These are phyloP conservation scores for Drosophila rellima DNA, from an alignment of 2,888 invertebrate species.

Conservation along the genomic window DNA sequence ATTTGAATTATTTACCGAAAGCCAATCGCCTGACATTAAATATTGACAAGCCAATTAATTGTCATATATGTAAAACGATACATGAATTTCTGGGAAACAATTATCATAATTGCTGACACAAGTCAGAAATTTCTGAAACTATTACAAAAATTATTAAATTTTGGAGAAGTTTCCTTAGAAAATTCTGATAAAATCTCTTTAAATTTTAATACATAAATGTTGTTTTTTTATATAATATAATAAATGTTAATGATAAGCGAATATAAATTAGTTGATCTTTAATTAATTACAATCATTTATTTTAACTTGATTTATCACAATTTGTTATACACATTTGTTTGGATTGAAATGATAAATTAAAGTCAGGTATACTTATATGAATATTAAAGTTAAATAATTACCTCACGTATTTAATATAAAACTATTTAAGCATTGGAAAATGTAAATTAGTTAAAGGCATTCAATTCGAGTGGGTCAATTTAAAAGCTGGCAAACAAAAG, in stretches of 20 bases:
- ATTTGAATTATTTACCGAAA: slow-evolving; percentile 18
- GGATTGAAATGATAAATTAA: slow-evolving; percentile 11
- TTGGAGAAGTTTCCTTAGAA: neutral
- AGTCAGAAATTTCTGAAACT: neutral
- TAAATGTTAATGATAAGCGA: no score
- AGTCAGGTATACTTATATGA: neutral
- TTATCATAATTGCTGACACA: neutral
- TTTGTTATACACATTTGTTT: neutral
- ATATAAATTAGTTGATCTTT: no score
- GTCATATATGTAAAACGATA: slow-evolving; percentile 20
- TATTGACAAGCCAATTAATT: slow-evolving; percentile 35
- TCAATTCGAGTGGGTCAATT: slow-evolving; percentile 27
- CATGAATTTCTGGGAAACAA: slow-evolving; percentile 16
- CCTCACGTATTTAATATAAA: slow-evolving; percentile 13
- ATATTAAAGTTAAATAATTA: slow-evolving; percentile 22
- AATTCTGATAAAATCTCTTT: no score
- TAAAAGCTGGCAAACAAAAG: slow-evolving; percentile 15
- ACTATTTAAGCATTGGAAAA: slow-evolving; percentile 20
- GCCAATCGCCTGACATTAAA: slow-evolving; percentile 40
- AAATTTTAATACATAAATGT: no score
- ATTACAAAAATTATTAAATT: neutral
- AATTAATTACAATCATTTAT: slow-evolving; percentile 9
- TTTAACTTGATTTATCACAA: slow-evolving; percentile 1
- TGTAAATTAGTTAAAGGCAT: slow-evolving; percentile 33
- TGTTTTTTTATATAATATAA: no score